A percentile compares a stretch with the other conserved stretches of the same genome.
phyloP scores from a whole-genome alignment of 2,888 invertebrate species.

The Oscheius sp. region DNA sequence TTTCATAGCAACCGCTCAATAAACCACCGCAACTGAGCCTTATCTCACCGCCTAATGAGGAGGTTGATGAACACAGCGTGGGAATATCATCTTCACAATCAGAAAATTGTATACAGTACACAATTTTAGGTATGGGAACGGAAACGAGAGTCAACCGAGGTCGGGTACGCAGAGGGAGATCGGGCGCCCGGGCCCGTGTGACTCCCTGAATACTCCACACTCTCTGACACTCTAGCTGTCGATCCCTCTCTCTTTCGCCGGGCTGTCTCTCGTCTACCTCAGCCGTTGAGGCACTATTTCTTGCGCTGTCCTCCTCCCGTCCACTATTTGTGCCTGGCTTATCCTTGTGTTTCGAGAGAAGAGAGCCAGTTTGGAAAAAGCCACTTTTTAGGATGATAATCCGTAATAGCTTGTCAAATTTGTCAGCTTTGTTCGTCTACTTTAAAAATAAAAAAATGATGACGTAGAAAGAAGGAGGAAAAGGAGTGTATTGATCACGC shows the following conservation, averaged over 20 bases:
- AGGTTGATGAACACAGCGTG: too few species aligned
- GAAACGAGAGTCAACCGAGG: constrained; percentile 20
- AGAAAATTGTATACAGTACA: too few species aligned
- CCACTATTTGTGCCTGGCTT: constrained; percentile 37
- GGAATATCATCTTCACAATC: too few species aligned
- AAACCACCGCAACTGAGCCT: too few species aligned
- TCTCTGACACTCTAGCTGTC: constrained; percentile 32
- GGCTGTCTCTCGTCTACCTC: constrained; percentile 18
- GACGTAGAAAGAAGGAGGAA: neutral
- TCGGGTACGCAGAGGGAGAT: constrained; percentile 30
- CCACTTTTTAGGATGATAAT: constrained; percentile 25
- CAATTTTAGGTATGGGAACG: constrained; percentile 9
- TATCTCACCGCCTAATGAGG: too few species aligned
- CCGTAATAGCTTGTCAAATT: constrained; percentile 1
- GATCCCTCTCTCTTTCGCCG: constrained; percentile 4
- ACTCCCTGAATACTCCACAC: constrained; percentile 35
- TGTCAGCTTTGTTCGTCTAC: neutral
- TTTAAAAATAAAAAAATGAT: constrained; percentile 6
- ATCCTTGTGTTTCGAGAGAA: constrained; percentile 18
- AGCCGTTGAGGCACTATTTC: constrained; percentile 3
- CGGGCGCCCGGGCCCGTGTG: constrained; percentile 35
- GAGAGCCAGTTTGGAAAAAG: constrained; percentile 29
- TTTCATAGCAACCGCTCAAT: too few species aligned
- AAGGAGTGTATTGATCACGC: constrained; percentile 24
- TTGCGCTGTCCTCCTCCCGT: constrained; percentile 15